Evolutionary conservation across 2,113 vertebrate species (phyloP), one percentile per base, ranked within the genome.

Genomic region (Clarias magur): DNA sequence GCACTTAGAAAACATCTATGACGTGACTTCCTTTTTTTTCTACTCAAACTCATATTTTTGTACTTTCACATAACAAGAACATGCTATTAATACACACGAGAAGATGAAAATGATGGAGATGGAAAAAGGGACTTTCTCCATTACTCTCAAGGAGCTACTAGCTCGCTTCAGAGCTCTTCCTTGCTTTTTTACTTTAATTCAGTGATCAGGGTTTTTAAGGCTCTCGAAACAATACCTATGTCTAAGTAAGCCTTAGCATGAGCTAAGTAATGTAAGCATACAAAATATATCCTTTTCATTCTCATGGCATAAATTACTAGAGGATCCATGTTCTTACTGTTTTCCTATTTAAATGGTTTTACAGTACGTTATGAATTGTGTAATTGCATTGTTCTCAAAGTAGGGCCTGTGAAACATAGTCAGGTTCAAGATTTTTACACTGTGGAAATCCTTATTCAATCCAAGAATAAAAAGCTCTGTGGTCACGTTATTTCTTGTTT

Each of bases 31-130:
- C 10, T n/a, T 83, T 54, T 82, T 68, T 68, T 53, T 21, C 62
- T 27, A 19, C 10, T n/a, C 7, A 73, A 42, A 6, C 38, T 12
- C 9, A 19, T 34, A 16, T 63, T 63, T n/a, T 65, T 65, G 25
- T 62, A 62, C 7, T 17, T 38, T 79, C n/a, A 30, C 59, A 34
- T 1, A 80, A 81, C 38, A 42, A 38, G 67, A 80, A 25, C 53
- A 21, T 17, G 63, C 85, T 70, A 42, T 80, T 86, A 86, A 80
- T 80, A 70, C 53, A 11, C 42, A 34, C 15, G 81, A 25, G 63
- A 38, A 81, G 65, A 60, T 34, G 67, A 59, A 86, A 80, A 17
- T 15, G 48, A 42, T 73, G 34, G 30, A 84, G 25, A 53, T 30
- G 19, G 27, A 56, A 84, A n/a, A 48, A 9, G 3, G n/a, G 7